Conservation (phyloP, 2,888 invertebrate genomes). For the Drosophila nr. perissopoda region DNA sequence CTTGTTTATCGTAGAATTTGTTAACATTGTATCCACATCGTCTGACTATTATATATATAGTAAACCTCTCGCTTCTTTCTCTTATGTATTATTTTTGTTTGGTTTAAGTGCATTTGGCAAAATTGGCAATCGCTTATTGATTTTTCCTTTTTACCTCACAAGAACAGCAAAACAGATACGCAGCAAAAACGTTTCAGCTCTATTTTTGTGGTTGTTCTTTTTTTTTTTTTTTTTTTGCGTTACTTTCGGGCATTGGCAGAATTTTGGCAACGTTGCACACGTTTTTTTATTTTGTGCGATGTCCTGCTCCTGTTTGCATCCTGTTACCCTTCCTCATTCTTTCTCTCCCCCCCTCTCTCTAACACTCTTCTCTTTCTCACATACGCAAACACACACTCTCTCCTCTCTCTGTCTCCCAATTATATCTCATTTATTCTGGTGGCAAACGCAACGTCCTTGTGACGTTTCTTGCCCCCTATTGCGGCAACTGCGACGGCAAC, state of each 20-base stretch:
- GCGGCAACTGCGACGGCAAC: constrained; percentile 36
- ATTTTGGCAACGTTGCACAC: constrained; percentile 34
- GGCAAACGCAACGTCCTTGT: constrained; percentile 24
- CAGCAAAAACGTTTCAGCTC: constrained; percentile 9
- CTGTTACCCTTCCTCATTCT: background rate
- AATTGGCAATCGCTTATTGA: constrained; percentile 2
- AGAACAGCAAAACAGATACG: constrained; percentile 9
- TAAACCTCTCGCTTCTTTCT: background rate
- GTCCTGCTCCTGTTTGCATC: constrained; percentile 9
- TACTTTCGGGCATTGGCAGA: constrained; percentile 26
- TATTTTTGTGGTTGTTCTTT: constrained; percentile 1
- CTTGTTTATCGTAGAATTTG: background rate
- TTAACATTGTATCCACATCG: background rate
- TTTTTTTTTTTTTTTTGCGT: background rate
- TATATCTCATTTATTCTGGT: constrained; percentile 2
- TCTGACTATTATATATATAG: background rate
- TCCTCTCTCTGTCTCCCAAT: background rate
- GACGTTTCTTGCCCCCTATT: constrained; percentile 29
- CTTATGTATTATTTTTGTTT: background rate
- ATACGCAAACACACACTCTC: background rate
- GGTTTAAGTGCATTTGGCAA: background rate
- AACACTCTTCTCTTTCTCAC: background rate
- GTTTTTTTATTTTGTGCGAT: background rate
- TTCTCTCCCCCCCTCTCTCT: background rate
- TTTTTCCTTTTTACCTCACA: background rate